Percentiles rank a stretch among this genome's conserved stretches.
phyloP scores from a whole-genome alignment of 1,140 invertebrate species.

The Euborellia annulipes region DNA sequence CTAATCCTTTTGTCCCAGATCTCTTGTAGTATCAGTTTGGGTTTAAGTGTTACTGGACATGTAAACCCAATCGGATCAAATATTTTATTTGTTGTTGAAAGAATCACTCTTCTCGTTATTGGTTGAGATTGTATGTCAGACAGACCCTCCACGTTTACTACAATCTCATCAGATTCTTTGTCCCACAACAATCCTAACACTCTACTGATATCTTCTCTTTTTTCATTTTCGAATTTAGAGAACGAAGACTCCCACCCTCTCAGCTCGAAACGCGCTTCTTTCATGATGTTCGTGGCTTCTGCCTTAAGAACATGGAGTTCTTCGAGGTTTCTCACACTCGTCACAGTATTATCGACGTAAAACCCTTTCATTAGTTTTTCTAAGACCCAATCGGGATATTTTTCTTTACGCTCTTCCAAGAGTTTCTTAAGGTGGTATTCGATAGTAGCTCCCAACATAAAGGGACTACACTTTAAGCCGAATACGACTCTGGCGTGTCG shows the following conservation, averaged over 20 bases:
- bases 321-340: constrained; percentile 12
- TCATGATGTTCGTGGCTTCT: constrained; percentile 13
- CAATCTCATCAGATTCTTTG: constrained; percentile 12
- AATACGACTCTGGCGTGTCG: constrained; percentile 18
- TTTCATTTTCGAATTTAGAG: background rate
- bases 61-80: constrained; percentile 24
- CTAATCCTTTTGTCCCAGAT: constrained; percentile 14
- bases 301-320: constrained; percentile 13
- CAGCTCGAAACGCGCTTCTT: constrained; percentile 18
- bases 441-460: constrained; percentile 8
- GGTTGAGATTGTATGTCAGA: background rate
- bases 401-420: constrained; percentile 1
- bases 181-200: constrained; percentile 17
- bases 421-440: constrained; percentile 6
- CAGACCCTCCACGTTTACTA: constrained; percentile 6
- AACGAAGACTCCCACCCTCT: constrained; percentile 17
- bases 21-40: constrained; percentile 19
- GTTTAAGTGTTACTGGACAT: constrained; percentile 16
- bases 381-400: too few species aligned
- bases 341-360: constrained; percentile 20
- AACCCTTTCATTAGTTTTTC: constrained; percentile 12
- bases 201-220: constrained; percentile 3
- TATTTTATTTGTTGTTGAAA: constrained; percentile 17
- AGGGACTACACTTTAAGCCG: constrained; percentile 13
- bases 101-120: constrained; percentile 13